Conservation (phyloP, 2,797 vertebrate genomes). For the Ptychadena robeensis region DNA sequence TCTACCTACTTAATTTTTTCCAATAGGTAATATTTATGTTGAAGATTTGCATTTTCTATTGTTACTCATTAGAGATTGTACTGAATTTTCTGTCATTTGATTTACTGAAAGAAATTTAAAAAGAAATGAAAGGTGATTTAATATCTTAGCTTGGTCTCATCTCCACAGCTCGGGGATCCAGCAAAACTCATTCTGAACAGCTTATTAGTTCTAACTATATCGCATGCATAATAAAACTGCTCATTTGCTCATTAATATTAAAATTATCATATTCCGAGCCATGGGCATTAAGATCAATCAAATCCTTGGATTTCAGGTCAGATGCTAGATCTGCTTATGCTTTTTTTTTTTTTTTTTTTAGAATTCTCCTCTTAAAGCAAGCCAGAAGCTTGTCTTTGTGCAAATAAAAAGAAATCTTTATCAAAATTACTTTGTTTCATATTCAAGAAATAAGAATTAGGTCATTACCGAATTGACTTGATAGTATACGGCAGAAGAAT, state of each 20-base stretch:
- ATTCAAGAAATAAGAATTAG: constrained; percentile 81
- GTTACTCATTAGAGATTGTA: constrained; percentile 89
- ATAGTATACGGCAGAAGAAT: constrained; percentile 71
- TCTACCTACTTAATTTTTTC: constrained; percentile 68
- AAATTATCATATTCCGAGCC: constrained; percentile 99
- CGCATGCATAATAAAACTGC: constrained; percentile 99
- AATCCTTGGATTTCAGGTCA: constrained; percentile 99
- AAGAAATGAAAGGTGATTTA: constrained; percentile 99
- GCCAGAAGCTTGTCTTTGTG: constrained; percentile 84
- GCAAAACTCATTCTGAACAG: constrained; percentile 93
- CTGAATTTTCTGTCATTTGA: constrained; percentile 91
- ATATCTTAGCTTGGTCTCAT: constrained; percentile 99
- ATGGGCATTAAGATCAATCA: constrained; percentile 99
- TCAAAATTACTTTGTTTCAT: constrained; percentile 86
- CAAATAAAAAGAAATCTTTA: constrained; percentile 82
- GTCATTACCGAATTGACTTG: constrained; percentile 77
- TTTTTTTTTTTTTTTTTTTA: constrained; percentile 67
- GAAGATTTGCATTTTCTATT: constrained; percentile 86
- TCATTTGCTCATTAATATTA: constrained; percentile 99
- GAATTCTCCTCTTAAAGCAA: constrained; percentile 86
- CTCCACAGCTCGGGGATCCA: constrained; percentile 93
- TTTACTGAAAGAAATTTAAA: constrained; percentile 94
- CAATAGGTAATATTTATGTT: constrained; percentile 87
- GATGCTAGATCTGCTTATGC: constrained; percentile 99
- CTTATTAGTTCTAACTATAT: constrained; percentile 99